Percentiles rank a stretch among this genome's conserved stretches.
Conservation (phyloP, 1,140 invertebrate species). For the Augochlora pura region DNA sequence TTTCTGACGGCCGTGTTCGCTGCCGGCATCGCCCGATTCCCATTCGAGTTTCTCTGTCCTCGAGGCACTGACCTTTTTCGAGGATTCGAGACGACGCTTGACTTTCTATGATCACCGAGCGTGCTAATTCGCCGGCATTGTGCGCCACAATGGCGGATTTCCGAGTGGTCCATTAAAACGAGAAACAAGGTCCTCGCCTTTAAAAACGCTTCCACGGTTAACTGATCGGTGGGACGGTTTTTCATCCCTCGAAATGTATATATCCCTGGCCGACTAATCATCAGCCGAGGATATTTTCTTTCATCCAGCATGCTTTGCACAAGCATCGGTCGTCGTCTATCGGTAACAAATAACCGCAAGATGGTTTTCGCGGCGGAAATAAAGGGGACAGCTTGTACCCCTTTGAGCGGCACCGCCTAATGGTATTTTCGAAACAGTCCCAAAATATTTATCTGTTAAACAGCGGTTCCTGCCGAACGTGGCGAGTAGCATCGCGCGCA, state of each 20-base stretch:
- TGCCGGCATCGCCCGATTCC: background rate
- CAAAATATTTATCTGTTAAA: conserved; percentile 18
- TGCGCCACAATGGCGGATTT: no score
- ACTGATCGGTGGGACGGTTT: no score
- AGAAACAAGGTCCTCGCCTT: no score
- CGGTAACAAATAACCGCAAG: background rate
- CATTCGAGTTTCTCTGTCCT: background rate
- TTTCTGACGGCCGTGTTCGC: background rate
- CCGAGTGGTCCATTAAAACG: no score
- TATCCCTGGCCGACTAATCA: no score
- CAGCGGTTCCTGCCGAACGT: background rate
- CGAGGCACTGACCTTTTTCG: background rate
- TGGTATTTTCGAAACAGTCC: conserved; percentile 25
- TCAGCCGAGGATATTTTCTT: no score
- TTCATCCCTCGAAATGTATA: no score
- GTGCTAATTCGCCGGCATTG: no score
- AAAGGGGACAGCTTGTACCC: background rate
- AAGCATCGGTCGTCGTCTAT: no score
- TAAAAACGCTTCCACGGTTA: no score
- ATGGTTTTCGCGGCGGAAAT: background rate
- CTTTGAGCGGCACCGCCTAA: conserved; percentile 4
- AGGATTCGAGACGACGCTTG: background rate
- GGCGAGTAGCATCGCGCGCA: background rate
- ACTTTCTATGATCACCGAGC: background rate
- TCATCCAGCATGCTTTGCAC: no score